Evolutionary conservation across 2,797 vertebrate species (phyloP).

Genomic region (Coracias cyanogaster): DNA sequence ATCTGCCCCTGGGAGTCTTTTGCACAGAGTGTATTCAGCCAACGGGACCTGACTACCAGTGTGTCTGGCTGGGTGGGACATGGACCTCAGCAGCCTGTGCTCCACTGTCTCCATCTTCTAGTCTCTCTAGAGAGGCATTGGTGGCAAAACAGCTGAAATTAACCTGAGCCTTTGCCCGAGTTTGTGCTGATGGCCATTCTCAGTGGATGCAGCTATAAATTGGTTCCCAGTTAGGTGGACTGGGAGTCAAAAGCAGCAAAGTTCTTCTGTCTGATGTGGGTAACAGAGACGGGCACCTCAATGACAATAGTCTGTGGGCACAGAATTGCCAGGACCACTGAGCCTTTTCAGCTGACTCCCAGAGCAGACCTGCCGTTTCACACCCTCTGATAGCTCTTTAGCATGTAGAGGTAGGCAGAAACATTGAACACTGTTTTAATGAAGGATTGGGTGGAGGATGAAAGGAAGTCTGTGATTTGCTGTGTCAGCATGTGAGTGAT

Average conservation of each 20-base stretch:
- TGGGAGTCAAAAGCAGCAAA: background rate
- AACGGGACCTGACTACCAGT: background rate
- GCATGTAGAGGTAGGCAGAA: background rate
- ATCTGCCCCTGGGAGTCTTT: background rate
- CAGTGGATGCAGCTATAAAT: background rate
- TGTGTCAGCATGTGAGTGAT: rapidly evolving
- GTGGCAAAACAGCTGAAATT: background rate
- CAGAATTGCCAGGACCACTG: background rate
- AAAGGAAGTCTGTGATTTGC: background rate
- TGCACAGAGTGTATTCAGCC: background rate
- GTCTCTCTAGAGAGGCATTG: background rate
- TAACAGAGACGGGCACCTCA: background rate
- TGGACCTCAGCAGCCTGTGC: background rate
- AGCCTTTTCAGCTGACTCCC: background rate
- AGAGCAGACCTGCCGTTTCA: background rate
- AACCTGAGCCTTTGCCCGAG: background rate
- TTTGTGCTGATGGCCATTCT: background rate
- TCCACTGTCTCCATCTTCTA: background rate
- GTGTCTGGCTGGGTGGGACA: background rate
- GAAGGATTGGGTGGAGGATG: background rate
- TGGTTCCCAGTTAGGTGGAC: background rate
- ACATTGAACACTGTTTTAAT: background rate
- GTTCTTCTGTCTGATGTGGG: background rate
- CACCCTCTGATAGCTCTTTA: background rate
- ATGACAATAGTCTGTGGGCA: background rate